These are phyloP conservation scores for Struthidea cinerea DNA, from an alignment of 2,113 vertebrate genomes.

Conservation along the genomic window DNA sequence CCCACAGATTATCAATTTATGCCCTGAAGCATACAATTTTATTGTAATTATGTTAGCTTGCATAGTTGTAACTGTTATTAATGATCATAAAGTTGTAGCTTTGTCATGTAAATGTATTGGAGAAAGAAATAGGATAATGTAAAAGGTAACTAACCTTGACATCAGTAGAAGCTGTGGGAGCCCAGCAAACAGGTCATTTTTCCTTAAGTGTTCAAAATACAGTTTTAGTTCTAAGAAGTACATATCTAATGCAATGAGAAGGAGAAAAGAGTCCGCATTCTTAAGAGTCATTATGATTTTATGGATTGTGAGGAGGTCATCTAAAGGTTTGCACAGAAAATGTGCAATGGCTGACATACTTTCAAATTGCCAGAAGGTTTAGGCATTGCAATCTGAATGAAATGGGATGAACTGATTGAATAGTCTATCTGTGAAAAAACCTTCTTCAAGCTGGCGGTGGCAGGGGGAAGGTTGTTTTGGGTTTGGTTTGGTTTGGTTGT, in stretches of 20 bases:
- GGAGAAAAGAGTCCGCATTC: background rate
- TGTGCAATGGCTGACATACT: background rate
- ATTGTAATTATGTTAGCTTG: background rate
- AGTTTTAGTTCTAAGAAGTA: background rate
- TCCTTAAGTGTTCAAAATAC: background rate
- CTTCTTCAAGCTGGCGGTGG: background rate
- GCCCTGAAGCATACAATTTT: conserved; percentile 5
- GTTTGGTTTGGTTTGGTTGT: background rate
- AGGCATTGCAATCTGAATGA: background rate
- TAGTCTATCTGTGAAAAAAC: background rate
- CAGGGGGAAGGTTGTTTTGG: accelerated
- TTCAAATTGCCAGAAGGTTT: background rate
- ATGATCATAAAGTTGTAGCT: conserved; percentile 3
- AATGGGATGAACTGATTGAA: background rate
- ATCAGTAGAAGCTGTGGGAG: background rate
- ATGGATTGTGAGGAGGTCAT: background rate
- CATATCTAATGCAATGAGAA: background rate
- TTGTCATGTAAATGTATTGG: background rate
- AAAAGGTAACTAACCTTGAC: conserved; percentile 30
- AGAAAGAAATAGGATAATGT: background rate
- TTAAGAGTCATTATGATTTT: background rate
- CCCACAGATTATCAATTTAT: background rate
- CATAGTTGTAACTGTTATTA: conserved; percentile 22
- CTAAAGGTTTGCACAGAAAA: background rate
- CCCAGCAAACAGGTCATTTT: background rate